Base-by-base conservation (phyloP, 2,797 vertebrate genomes). In the Sebastes hubbsi region DNA sequence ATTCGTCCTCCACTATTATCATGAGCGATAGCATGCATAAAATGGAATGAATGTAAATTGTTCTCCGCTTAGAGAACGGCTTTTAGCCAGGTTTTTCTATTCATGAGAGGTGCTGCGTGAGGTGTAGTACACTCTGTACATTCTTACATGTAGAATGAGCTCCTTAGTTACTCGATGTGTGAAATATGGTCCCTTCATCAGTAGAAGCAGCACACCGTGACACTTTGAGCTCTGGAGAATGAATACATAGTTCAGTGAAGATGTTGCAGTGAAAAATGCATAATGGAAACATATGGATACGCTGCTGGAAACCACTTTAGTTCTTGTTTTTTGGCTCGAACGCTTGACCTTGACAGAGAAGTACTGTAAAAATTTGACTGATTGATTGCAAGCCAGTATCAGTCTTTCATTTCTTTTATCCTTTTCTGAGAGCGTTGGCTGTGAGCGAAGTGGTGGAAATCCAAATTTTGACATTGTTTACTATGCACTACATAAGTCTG, bases 281-380 rank as follows among this genome's bases (percentile, higher is more conserved):
- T 59, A 24, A 70, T 60, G 8, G 71, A 72, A 64, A 77, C 24
- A 27, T 36, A 24, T 59, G 30, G 42, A 58, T 38, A 32, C 72
- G 18, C 14, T 13, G 52, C 32, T 75, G 38, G 55, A 65, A 60
- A 59, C 14, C 29, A 65, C 27, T 68, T 29, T 9, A 69, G 49
- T 72, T 60, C 11, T 54, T 74, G 25, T 74, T 36, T 20, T 72
- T 22, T 54, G 63, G 25, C 66, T 59, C n/a, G 9, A 54, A 32
- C 13, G 6, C 29, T 56, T 74, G 76, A 83, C 80, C 80, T 89
- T 85, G 87, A 60, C 64, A 32, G 52, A 75, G 67, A 56, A 14
- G 24, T 16, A 36, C 24, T 71, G 29, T 69, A 65, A 78, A 71
- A 77, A 56, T 78, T 4, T 11, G 22, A 77, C 27, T 68, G 55